Conservation (phyloP, 2,888 invertebrate genomes). For the Drepanosiphum platanoidis region DNA sequence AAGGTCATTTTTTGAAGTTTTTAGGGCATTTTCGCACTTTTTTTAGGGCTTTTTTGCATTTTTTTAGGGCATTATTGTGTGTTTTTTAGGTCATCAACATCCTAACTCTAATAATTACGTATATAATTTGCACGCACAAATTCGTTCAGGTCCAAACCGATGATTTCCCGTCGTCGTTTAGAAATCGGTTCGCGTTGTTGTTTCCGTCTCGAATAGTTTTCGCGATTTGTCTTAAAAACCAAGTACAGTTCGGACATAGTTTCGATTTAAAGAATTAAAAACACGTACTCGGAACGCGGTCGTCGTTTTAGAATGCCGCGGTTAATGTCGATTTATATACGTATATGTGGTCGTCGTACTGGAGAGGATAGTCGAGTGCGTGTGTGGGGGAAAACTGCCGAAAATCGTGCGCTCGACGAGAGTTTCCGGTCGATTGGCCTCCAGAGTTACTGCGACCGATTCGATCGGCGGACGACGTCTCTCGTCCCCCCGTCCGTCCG, state of each 20-base stretch:
- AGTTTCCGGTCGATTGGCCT: conserved; percentile 55
- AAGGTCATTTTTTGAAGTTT: no score
- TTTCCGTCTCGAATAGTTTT: background rate
- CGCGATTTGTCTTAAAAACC: background rate
- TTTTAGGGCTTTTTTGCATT: no score
- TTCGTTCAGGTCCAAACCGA: background rate
- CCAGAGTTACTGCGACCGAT: conserved; percentile 42
- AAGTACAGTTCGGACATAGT: background rate
- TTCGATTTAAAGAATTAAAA: background rate
- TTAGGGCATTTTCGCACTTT: no score
- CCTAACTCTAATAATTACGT: no score
- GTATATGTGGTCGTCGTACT: background rate
- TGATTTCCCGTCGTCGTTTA: no score
- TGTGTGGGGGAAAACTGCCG: background rate
- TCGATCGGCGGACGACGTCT: no score
- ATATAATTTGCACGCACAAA: background rate
- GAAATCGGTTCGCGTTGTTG: background rate
- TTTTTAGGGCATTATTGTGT: no score
- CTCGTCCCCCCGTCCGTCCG: background rate
- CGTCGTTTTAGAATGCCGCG: conserved; percentile 28
- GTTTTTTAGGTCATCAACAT: no score
- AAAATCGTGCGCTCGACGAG: conserved; percentile 2
- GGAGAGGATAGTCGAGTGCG: background rate
- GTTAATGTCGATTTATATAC: background rate
- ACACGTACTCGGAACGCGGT: no score